phyloP scores from a whole-genome alignment of 2,113 vertebrate genomes.

The Neotoma lepida region DNA sequence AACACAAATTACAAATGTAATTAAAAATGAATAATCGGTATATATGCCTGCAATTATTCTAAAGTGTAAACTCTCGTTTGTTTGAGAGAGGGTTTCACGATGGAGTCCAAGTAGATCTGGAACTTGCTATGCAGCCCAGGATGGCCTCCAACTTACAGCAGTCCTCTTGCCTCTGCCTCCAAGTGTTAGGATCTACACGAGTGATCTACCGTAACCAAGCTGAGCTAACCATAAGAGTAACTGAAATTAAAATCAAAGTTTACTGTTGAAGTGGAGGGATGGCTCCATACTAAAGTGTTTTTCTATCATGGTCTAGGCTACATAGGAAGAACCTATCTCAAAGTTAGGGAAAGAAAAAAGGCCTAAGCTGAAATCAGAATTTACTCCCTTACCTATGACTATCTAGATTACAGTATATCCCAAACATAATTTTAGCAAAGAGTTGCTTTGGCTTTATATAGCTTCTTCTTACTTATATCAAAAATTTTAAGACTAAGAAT shows the following conservation, averaged over 20 bases:
- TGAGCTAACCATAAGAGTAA: not conserved
- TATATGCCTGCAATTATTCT: not conserved
- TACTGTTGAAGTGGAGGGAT: not conserved
- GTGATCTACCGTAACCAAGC: not conserved
- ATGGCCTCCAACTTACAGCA: not conserved
- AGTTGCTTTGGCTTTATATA: not conserved
- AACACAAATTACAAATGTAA: slow-evolving; percentile 25
- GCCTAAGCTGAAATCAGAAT: not conserved
- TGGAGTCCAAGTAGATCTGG: not conserved
- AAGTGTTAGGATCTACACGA: not conserved
- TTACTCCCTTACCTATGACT: not conserved
- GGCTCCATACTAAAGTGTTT: no score
- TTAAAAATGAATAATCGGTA: not conserved
- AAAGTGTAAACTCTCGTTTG: not conserved
- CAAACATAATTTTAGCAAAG: slow-evolving; percentile 10
- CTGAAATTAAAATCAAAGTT: slow-evolving; percentile 36
- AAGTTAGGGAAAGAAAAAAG: not conserved
- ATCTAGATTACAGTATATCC: not conserved
- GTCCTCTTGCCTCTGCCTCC: not conserved
- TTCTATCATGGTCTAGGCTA: not conserved
- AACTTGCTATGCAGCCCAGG: not conserved
- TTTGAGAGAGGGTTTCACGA: not conserved
- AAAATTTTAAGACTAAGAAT: slow-evolving; percentile 2
- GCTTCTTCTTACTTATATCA: not conserved
- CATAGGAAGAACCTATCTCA: not conserved